phyloP scores from a whole-genome alignment of 2,888 invertebrate genomes.

The Teleogryllus oceanicus region DNA sequence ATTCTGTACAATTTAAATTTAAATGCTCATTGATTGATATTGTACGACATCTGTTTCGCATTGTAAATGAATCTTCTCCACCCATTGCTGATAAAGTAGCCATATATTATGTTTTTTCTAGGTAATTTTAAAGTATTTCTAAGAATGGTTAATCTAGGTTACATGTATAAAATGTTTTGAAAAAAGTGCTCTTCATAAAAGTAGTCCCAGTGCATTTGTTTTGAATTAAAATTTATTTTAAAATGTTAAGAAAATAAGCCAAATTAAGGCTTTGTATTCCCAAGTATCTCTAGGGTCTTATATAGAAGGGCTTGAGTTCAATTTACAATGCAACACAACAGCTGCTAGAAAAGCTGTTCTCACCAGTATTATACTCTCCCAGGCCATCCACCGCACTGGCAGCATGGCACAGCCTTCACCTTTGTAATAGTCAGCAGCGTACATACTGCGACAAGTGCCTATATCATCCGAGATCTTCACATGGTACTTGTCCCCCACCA shows the following conservation, averaged over 20 bases:
- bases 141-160: not conserved
- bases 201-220: not conserved
- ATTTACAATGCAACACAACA: no score
- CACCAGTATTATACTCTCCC: conserved; percentile 76
- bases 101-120: no score
- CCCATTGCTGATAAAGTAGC: no score
- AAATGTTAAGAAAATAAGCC: no score
- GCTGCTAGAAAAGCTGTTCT: conserved; percentile 42
- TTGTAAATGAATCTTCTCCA: no score
- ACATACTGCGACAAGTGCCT: conserved; percentile 68
- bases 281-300: no score
- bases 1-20: no score
- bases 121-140: no score
- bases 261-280: no score
- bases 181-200: not conserved
- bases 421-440: conserved; percentile 74
- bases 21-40: no score
- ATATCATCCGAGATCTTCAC: conserved; percentile 70
- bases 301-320: no score
- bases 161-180: not conserved
- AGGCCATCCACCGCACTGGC: conserved; percentile 85
- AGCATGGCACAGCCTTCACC: conserved; percentile 65
- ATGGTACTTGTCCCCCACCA: conserved; percentile 69
- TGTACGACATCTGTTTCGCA: no score
- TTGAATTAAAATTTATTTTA: not conserved